A percentile compares a stretch with the other conserved stretches of the same genome.
Conservation (phyloP, 2,888 invertebrate genomes). For the Penaeus monodon region DNA sequence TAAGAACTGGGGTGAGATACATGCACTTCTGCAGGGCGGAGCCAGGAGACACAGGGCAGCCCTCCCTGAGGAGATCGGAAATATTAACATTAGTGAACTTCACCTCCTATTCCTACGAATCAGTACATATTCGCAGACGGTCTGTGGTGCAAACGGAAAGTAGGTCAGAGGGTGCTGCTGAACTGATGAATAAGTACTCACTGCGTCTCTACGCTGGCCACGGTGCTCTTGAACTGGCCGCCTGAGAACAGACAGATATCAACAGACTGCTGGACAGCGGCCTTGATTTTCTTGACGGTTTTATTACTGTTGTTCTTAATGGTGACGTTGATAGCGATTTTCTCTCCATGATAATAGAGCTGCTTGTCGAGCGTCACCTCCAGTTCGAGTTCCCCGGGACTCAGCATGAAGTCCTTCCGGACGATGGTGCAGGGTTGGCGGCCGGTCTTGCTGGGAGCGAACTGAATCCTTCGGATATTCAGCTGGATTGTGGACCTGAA, state of each 20-base stretch:
- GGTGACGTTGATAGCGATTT: conserved; percentile 88
- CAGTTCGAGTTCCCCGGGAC: conserved; percentile 92
- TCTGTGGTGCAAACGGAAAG: background rate
- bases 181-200: conserved; percentile 73
- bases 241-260: conserved; percentile 96
- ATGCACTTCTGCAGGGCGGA: conserved; percentile 89
- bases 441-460: conserved; percentile 88
- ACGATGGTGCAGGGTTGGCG: conserved; percentile 94
- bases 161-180: too few relatives aligned
- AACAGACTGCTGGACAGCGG: conserved; percentile 92
- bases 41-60: conserved; percentile 89
- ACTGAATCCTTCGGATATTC: conserved; percentile 92
- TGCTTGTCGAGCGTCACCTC: conserved; percentile 92
- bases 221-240: conserved; percentile 91
- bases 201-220: conserved; percentile 90
- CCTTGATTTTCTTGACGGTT: conserved; percentile 93
- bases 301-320: conserved; percentile 95
- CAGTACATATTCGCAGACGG: too few relatives aligned
- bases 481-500: conserved; percentile 88
- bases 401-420: conserved; percentile 93
- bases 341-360: conserved; percentile 92
- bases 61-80: conserved; percentile 76
- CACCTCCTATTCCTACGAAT: too few relatives aligned
- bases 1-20: conserved; percentile 83
- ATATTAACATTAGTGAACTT: background rate